Evolutionary conservation across 2,113 vertebrate genomes (phyloP).

Genomic region (Cavia porcellus): DNA sequence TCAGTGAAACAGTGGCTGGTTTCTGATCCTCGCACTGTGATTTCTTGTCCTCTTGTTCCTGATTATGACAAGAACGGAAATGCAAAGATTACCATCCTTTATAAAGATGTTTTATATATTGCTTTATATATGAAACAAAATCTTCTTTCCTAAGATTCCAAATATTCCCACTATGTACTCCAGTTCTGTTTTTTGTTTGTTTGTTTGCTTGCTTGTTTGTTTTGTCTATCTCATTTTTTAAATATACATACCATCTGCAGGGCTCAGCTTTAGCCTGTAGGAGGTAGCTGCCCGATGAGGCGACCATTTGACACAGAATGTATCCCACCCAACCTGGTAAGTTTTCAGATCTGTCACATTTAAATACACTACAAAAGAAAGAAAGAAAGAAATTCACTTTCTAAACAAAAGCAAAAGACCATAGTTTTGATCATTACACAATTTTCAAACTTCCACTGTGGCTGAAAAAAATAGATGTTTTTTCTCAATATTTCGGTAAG

Average conservation of each 20-base stretch:
- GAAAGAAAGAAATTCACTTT: conserved; percentile 50
- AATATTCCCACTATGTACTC: neutral
- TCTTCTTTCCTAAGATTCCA: neutral
- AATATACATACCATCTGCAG: conserved; percentile 90
- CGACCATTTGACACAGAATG: conserved; percentile 95
- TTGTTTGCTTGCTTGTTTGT: neutral
- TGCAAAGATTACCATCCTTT: neutral
- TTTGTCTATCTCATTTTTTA: accelerated
- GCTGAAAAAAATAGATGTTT: neutral
- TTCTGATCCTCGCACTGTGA: conserved; percentile 94
- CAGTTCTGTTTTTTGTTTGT: neutral
- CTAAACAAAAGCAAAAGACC: neutral
- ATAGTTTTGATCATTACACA: neutral
- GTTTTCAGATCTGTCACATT: conserved; percentile 95
- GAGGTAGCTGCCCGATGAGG: conserved; percentile 95
- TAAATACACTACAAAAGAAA: conserved; percentile 92
- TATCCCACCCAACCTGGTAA: conserved; percentile 93
- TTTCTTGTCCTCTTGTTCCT: conserved; percentile 95
- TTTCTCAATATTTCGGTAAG: neutral
- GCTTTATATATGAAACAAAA: conserved; percentile 9
- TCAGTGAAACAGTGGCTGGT: conserved; percentile 96
- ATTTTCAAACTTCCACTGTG: neutral
- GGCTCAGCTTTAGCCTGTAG: conserved; percentile 95
- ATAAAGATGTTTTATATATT: neutral
- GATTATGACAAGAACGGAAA: neutral